Conservation (phyloP, 2,888 invertebrate genomes). For the Pyralis farinalis region DNA sequence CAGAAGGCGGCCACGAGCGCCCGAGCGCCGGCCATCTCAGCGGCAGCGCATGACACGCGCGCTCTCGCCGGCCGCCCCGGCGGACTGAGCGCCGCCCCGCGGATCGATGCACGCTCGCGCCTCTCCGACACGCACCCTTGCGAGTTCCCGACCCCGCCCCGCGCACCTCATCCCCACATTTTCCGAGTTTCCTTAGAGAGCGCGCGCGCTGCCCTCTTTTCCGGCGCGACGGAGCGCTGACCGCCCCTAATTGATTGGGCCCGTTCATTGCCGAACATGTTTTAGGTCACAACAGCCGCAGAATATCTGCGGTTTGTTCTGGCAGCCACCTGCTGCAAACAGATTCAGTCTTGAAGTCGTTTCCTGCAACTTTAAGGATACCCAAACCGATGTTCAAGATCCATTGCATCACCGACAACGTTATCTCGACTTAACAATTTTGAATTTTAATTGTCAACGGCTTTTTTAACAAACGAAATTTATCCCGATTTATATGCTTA, state of each 20-base stretch:
- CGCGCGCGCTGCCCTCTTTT: slow-evolving; percentile 81
- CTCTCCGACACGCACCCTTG: slow-evolving; percentile 65
- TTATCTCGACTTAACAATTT: no score
- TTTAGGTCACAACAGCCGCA: slow-evolving; percentile 76
- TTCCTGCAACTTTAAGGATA: no score
- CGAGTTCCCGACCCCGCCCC: slow-evolving; percentile 45
- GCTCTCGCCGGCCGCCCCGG: slow-evolving; percentile 80
- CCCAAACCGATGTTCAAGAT: no score
- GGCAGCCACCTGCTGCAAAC: no score
- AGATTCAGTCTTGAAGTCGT: no score
- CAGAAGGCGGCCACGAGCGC: slow-evolving; percentile 78
- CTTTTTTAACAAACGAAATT: no score
- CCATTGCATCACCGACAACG: no score
- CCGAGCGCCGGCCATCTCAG: slow-evolving; percentile 80
- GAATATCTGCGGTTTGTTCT: slow-evolving; percentile 44
- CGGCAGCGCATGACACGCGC: slow-evolving; percentile 78
- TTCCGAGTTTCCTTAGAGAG: slow-evolving; percentile 78
- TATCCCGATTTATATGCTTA: no score
- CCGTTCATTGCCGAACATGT: slow-evolving; percentile 70
- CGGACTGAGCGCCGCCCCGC: slow-evolving; percentile 63
- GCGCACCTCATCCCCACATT: slow-evolving; percentile 56
- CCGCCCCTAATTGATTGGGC: slow-evolving; percentile 79
- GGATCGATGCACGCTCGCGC: slow-evolving; percentile 63
- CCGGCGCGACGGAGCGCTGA: slow-evolving; percentile 74
- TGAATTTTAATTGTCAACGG: no score